These are phyloP conservation scores for Strix uralensis DNA, from an alignment of 2,113 vertebrate species.

Conservation along the genomic window DNA sequence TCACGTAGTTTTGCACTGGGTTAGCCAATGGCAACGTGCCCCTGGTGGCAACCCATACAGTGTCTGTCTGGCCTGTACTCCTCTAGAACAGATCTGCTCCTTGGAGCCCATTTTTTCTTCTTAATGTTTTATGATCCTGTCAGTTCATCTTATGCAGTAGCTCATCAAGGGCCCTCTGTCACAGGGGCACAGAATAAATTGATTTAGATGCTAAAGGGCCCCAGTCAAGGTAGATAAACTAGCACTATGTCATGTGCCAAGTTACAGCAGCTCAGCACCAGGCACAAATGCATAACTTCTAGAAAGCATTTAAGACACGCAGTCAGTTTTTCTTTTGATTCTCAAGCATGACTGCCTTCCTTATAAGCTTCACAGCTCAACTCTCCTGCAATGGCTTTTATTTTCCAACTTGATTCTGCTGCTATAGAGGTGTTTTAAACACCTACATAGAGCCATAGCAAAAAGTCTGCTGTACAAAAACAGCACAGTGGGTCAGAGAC, in stretches of 20 bases:
- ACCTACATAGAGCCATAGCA: not conserved
- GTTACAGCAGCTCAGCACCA: not conserved
- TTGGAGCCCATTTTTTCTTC: not conserved
- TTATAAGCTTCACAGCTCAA: not conserved
- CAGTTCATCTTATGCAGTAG: not conserved
- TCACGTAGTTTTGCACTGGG: accelerated
- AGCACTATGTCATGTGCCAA: not conserved
- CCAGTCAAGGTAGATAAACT: not conserved
- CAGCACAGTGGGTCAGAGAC: not conserved
- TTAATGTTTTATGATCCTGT: not conserved
- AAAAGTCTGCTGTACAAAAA: not conserved
- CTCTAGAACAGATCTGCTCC: not conserved
- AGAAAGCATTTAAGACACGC: not conserved
- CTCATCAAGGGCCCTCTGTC: not conserved
- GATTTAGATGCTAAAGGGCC: not conserved
- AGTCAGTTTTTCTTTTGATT: not conserved
- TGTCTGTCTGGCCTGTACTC: not conserved
- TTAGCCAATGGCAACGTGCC: accelerated
- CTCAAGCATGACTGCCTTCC: not conserved
- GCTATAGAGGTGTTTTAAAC: not conserved
- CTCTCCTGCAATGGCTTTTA: not conserved
- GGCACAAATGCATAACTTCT: not conserved
- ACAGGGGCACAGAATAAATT: not conserved
- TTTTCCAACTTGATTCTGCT: not conserved
- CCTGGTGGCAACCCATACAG: not conserved